Percentiles rank a stretch among this genome's conserved stretches.
Evolutionary conservation across 2,113 vertebrate species (phyloP).

Genomic region (Pristiophorus japonicus): DNA sequence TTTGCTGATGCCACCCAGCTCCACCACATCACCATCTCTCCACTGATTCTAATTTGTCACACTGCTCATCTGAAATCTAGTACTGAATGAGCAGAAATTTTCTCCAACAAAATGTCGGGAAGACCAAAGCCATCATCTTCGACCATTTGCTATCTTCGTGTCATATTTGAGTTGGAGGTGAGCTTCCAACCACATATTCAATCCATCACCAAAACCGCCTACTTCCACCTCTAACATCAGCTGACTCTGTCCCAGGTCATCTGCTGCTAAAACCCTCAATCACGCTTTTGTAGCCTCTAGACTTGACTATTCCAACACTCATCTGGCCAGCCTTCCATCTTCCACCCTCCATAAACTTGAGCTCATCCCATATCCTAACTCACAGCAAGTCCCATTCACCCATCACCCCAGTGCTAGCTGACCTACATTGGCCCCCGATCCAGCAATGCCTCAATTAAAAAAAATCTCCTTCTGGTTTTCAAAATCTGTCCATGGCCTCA

Average conservation of each 20-base stretch:
- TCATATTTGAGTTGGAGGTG: too few species aligned
- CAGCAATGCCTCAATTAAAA: neutral
- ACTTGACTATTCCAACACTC: neutral
- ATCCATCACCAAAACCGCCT: neutral
- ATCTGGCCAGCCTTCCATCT: too few species aligned
- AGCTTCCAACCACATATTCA: neutral
- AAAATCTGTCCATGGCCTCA: neutral
- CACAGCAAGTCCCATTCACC: neutral
- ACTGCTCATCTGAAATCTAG: neutral
- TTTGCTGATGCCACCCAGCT: neutral
- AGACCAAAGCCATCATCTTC: too few species aligned
- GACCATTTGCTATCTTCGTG: neutral
- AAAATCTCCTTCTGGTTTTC: neutral
- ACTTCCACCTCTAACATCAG: neutral
- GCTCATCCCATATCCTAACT: too few species aligned
- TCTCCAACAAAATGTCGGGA: too few species aligned
- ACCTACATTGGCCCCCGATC: neutral
- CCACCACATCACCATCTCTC: neutral
- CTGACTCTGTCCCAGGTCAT: neutral
- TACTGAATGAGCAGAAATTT: neutral
- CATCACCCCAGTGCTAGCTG: neutral
- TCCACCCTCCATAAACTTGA: too few species aligned
- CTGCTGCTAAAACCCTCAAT: neutral
- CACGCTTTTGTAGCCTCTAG: neutral
- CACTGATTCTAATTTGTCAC: neutral